A percentile compares a stretch with the other conserved stretches of the same genome.
Evolutionary conservation across 2,113 vertebrate genomes (phyloP).

Genomic region (Edolisoma coerulescens): DNA sequence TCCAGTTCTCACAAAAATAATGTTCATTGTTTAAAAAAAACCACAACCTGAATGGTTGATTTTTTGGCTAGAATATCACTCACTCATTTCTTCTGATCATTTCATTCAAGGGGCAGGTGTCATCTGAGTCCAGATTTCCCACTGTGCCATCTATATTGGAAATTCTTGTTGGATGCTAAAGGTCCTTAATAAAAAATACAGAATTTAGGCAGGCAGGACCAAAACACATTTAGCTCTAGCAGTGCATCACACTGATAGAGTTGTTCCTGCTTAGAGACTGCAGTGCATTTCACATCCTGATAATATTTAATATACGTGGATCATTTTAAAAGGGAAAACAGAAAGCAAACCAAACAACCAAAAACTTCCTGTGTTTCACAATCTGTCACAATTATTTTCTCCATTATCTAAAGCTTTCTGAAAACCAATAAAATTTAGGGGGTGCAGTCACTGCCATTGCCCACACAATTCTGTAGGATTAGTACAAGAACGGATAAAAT

Average conservation of each 20-base stretch:
- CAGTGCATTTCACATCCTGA: background rate
- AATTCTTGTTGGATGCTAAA: background rate
- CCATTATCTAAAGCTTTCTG: background rate
- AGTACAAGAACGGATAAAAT: background rate
- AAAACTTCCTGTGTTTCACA: background rate
- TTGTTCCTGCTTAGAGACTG: background rate
- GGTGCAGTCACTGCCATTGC: background rate
- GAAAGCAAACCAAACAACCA: background rate
- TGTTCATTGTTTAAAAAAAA: background rate
- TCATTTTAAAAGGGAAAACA: background rate
- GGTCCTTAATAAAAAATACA: background rate
- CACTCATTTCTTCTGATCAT: background rate
- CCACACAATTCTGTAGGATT: background rate
- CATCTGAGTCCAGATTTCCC: background rate
- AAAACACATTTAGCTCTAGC: background rate
- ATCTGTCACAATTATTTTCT: background rate
- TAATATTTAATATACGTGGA: background rate
- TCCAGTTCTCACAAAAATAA: background rate
- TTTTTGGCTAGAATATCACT: background rate
- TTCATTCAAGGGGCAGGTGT: background rate
- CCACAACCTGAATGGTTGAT: background rate
- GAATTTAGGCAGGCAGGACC: background rate
- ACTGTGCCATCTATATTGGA: background rate
- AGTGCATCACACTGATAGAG: background rate
- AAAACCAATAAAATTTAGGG: background rate